Percentiles rank a stretch among this genome's conserved stretches.
These are phyloP conservation scores for Pollenia griseotomentosa DNA, from an alignment of 2,888 invertebrate species.

Conservation along the genomic window DNA sequence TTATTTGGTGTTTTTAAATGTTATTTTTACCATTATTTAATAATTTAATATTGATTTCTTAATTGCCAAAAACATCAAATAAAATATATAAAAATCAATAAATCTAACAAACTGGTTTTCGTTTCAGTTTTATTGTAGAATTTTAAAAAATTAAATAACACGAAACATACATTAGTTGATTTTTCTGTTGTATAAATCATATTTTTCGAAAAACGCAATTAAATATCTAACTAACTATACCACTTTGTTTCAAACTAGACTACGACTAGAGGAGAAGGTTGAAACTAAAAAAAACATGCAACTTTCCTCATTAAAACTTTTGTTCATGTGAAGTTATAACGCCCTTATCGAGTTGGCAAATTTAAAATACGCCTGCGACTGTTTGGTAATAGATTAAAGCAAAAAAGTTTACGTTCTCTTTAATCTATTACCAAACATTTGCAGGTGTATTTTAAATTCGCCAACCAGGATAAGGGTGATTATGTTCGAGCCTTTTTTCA, in stretches of 20 bases:
- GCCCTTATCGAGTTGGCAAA: no score
- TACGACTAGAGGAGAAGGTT: no score
- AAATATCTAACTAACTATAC: not conserved
- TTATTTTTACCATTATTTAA: slow-evolving; percentile 13
- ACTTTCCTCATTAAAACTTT: no score
- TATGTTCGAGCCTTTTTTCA: no score
- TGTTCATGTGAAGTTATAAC: no score
- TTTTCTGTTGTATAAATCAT: not conserved
- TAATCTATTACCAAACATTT: no score
- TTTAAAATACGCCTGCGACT: no score
- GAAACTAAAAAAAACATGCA: no score
- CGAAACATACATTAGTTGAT: not conserved
- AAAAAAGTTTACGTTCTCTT: no score
- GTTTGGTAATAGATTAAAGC: no score
- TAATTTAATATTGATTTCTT: slow-evolving; percentile 46
- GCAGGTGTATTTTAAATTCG: no score
- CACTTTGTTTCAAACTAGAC: slow-evolving; percentile 3
- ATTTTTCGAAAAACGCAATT: not conserved
- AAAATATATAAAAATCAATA: not conserved
- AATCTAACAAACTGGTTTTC: slow-evolving; percentile 30
- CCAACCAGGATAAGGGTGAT: no score
- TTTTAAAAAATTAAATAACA: not conserved
- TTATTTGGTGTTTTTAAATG: not conserved
- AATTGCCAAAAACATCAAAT: slow-evolving; percentile 12
- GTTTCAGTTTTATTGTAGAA: slow-evolving; percentile 7